phyloP scores from a whole-genome alignment of 2,113 vertebrate genomes.

The Amphilophus citrinellus region DNA sequence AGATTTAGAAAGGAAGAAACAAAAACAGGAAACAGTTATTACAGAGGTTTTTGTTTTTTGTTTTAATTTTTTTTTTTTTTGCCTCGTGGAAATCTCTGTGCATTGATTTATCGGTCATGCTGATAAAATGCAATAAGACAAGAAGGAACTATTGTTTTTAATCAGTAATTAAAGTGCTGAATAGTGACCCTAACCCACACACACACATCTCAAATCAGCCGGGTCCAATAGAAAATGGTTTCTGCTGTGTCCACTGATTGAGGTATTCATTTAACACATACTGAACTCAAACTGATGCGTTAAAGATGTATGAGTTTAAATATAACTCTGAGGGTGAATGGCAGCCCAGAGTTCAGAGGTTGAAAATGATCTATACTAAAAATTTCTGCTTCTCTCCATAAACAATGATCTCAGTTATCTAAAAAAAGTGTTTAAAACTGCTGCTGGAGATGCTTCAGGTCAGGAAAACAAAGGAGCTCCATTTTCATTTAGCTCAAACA shows the following conservation, averaged over 20 bases:
- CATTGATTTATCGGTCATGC: no score
- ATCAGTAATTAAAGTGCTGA: no score
- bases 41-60: no score
- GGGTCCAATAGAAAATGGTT: no score
- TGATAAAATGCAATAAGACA: no score
- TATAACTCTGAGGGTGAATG: not conserved
- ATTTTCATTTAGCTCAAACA: constrained; percentile 17
- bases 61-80: no score
- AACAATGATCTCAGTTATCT: not conserved
- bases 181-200: no score
- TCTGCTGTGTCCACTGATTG: not conserved
- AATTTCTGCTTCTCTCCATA: not conserved
- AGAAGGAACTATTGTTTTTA: no score
- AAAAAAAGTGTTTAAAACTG: not conserved
- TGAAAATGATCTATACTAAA: not conserved
- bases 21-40: no score
- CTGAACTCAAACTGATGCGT: not conserved
- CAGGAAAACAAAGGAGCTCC: constrained; percentile 25
- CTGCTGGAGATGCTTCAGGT: not conserved
- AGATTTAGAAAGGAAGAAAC: no score
- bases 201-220: no score
- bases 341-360: constrained; percentile 1
- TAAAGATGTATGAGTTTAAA: not conserved
- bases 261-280: not conserved
- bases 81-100: no score